Evolutionary conservation across 2,113 vertebrate genomes (phyloP).

Genomic region (Motacilla tschutschensis): DNA sequence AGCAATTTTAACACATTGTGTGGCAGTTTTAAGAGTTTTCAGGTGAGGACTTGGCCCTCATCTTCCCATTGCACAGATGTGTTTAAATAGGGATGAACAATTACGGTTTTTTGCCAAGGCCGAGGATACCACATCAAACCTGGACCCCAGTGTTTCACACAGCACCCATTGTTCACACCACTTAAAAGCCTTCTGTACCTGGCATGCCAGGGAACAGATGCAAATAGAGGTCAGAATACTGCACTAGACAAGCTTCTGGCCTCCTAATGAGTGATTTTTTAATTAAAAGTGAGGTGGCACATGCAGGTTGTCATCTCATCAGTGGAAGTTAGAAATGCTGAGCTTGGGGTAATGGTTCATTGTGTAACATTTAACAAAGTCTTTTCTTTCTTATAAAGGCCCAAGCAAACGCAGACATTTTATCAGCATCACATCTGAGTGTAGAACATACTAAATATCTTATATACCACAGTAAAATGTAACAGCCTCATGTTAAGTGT

Average conservation of each 20-base stretch:
- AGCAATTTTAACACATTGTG: not conserved
- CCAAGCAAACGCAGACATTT: not conserved
- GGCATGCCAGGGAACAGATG: not conserved
- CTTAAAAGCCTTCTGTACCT: not conserved
- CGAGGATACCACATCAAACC: not conserved
- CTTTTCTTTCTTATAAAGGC: not conserved
- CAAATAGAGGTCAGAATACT: not conserved
- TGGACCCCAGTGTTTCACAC: not conserved
- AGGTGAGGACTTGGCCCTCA: not conserved
- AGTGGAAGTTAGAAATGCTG: not conserved
- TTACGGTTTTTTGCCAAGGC: not conserved
- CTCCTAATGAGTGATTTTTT: not conserved
- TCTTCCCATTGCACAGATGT: not conserved
- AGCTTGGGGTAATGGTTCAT: not conserved
- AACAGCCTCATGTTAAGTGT: not conserved
- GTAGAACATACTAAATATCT: not conserved
- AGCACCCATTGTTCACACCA: not conserved
- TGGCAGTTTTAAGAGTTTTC: not conserved
- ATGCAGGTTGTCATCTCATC: not conserved
- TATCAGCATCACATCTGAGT: not conserved
- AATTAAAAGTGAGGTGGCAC: not conserved
- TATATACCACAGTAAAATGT: not conserved
- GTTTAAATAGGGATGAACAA: not conserved
- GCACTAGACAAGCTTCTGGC: not conserved
- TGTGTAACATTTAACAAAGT: not conserved